Conservation (phyloP, 2,797 vertebrate genomes). For the Sebastes aleutianus region DNA sequence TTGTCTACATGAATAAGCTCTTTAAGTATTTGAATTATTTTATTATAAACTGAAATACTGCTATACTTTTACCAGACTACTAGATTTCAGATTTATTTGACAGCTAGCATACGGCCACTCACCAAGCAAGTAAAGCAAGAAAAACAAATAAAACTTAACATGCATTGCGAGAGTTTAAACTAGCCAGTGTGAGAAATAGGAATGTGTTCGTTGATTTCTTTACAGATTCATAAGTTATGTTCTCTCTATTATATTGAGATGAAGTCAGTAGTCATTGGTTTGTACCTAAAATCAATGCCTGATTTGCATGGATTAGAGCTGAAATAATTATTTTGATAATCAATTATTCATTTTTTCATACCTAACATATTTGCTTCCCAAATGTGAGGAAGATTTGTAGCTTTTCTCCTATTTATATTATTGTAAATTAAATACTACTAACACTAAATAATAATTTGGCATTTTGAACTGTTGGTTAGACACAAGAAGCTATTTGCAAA, state of each 20-base stretch:
- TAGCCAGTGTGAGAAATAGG: not conserved
- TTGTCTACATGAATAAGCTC: too few species aligned
- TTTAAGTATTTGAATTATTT: not conserved
- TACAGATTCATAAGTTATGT: not conserved
- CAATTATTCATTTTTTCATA: not conserved
- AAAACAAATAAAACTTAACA: not conserved
- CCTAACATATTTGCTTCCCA: not conserved
- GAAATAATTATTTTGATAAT: not conserved
- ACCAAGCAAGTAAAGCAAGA: too few species aligned
- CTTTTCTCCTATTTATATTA: not conserved
- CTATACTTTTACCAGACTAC: not conserved
- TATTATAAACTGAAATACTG: not conserved
- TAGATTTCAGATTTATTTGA: not conserved
- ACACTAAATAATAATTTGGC: not conserved
- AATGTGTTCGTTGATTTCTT: not conserved
- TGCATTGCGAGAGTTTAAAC: not conserved
- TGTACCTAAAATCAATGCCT: not conserved
- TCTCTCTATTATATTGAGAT: not conserved
- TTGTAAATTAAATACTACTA: not conserved
- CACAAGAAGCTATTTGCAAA: not conserved
- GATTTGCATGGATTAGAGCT: not conserved
- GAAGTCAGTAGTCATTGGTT: not conserved
- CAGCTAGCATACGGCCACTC: not conserved
- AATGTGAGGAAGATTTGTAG: not conserved
- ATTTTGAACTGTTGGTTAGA: not conserved